phyloP scores from a whole-genome alignment of 2,797 vertebrate species.

The Kryptopterus vitreolus region DNA sequence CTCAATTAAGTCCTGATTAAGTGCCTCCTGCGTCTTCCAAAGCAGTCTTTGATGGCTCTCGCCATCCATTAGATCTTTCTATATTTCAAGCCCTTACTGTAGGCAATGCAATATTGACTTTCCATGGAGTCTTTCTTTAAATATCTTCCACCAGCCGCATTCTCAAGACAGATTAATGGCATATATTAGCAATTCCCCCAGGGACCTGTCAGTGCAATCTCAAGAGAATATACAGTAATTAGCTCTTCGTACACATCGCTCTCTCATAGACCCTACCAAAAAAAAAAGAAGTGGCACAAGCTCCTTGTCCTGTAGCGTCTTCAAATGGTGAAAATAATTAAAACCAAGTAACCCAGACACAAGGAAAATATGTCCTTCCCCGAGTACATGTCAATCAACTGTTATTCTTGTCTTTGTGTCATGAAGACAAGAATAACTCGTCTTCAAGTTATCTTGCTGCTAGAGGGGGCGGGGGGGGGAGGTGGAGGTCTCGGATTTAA shows the following conservation, averaged over 20 bases:
- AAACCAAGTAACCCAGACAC: slow-evolving; percentile 22
- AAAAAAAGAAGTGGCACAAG: slow-evolving; percentile 14
- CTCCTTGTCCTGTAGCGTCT: not conserved
- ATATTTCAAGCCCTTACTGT: slow-evolving; percentile 12
- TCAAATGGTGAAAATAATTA: slow-evolving; percentile 15
- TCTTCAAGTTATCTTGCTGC: slow-evolving; percentile 62
- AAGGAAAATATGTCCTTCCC: slow-evolving; percentile 49
- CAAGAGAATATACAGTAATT: slow-evolving; percentile 37
- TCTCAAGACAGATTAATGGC: slow-evolving; percentile 39
- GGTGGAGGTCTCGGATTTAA: slow-evolving; percentile 55
- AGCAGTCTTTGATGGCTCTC: slow-evolving; percentile 3
- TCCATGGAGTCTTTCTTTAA: slow-evolving; percentile 13
- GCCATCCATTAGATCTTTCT: slow-evolving; percentile 32
- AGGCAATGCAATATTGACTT: slow-evolving; percentile 20
- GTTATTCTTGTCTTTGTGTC: slow-evolving; percentile 65
- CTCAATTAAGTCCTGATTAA: slow-evolving; percentile 25
- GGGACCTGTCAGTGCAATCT: slow-evolving; percentile 26
- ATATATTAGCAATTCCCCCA: slow-evolving; percentile 44
- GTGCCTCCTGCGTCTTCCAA: slow-evolving; percentile 21
- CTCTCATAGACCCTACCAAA: slow-evolving; percentile 5
- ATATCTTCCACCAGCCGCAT: slow-evolving; percentile 33
- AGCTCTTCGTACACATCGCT: slow-evolving; percentile 24
- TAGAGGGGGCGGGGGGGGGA: no score
- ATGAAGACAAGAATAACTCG: no score
- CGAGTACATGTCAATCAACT: slow-evolving; percentile 61